These are phyloP conservation scores for Apis cerana DNA, from an alignment of 1,140 invertebrate species.

Conservation along the genomic window DNA sequence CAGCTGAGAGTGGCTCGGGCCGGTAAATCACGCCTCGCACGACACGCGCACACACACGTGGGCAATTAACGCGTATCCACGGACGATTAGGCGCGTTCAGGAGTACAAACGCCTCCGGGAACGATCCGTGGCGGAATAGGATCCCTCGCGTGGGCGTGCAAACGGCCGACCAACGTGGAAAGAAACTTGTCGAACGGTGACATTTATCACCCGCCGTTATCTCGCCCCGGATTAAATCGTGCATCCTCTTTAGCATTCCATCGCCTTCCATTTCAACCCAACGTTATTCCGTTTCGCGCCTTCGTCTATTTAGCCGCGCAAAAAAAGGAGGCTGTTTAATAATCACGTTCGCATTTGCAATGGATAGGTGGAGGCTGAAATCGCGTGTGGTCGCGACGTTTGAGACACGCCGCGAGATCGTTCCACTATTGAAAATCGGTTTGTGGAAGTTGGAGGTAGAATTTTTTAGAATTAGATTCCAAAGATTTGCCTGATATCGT, in stretches of 20 bases:
- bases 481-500: background rate
- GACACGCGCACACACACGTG: conserved; percentile 56
- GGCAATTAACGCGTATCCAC: conserved; percentile 64
- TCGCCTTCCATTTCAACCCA: background rate
- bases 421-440: no score
- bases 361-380: background rate
- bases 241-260: conserved; percentile 34
- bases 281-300: background rate
- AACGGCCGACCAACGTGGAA: conserved; percentile 26
- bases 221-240: conserved; percentile 21
- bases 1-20: conserved; percentile 39
- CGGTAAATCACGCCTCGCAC: conserved; percentile 65
- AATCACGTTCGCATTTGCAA: background rate
- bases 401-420: background rate
- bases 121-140: conserved; percentile 30
- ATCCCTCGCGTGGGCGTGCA: conserved; percentile 47
- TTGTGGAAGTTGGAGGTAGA: no score
- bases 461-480: no score
- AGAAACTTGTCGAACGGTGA: conserved; percentile 45
- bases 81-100: conserved; percentile 61
- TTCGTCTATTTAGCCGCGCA: background rate
- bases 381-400: background rate
- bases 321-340: background rate
- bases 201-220: conserved; percentile 39
- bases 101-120: conserved; percentile 50